Evolutionary conservation across 2,797 vertebrate species (phyloP).

Genomic region (Mormyrops attenuatus): DNA sequence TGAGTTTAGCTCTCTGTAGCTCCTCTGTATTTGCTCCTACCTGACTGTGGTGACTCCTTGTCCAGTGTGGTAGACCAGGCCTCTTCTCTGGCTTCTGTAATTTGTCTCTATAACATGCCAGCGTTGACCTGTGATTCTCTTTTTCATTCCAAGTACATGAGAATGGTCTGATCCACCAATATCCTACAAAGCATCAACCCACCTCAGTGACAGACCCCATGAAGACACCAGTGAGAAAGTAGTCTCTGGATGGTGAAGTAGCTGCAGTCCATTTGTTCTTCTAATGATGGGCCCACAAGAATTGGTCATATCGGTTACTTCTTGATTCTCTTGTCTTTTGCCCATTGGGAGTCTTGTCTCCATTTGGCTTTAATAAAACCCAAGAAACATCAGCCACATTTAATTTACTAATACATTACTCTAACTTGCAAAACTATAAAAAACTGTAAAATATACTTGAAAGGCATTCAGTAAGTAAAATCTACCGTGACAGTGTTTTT

Average conservation of each 20-base stretch:
- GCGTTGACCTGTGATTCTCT: neutral
- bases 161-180: neutral
- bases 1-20: conserved; percentile 29
- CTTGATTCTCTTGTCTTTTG: neutral
- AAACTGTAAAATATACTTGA: neutral
- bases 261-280: neutral
- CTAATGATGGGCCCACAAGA: neutral
- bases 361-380: neutral
- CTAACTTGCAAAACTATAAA: neutral
- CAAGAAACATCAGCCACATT: neutral
- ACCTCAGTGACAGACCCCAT: neutral
- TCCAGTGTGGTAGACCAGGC: neutral
- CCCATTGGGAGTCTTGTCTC: neutral
- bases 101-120: neutral
- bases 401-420: neutral
- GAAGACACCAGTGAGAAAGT: neutral
- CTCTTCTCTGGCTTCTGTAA: neutral
- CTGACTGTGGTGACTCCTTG: neutral
- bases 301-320: neutral
- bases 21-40: conserved; percentile 18
- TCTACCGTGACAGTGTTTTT: neutral
- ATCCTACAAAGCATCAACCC: neutral
- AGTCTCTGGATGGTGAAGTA: neutral
- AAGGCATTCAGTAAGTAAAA: neutral
- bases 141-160: neutral